Conservation (phyloP, 2,797 vertebrate genomes). For the Xerus rutilus region DNA sequence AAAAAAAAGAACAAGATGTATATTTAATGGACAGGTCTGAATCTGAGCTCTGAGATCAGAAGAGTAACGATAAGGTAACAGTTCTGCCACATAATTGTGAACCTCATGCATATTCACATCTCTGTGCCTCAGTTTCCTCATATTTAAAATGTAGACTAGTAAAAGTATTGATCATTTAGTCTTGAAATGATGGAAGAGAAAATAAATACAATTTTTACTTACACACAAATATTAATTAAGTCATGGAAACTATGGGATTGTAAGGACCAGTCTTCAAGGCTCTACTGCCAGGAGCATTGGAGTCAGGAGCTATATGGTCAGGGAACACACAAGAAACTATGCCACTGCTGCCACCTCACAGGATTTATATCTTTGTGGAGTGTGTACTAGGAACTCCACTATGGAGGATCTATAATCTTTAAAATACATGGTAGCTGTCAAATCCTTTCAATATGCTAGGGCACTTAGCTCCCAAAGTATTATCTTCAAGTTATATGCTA, state of each 20-base stretch:
- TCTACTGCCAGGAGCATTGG: background rate
- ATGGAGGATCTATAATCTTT: background rate
- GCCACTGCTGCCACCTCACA: background rate
- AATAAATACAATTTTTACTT: background rate
- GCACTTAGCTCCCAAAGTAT: background rate
- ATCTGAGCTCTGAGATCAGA: background rate
- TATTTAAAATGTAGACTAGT: background rate
- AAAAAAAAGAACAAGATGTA: background rate
- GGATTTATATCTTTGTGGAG: background rate
- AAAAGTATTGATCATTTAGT: background rate
- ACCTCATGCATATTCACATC: background rate
- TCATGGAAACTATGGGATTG: background rate
- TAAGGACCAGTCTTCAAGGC: background rate
- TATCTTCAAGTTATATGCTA: background rate
- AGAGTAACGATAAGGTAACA: background rate
- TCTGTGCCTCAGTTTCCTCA: background rate
- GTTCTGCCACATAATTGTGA: background rate
- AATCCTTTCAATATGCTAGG: background rate
- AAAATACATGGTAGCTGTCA: background rate
- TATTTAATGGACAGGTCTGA: background rate
- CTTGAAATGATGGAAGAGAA: background rate
- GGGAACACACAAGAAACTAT: background rate
- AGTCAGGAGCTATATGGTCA: background rate
- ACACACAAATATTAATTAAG: background rate
- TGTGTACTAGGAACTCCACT: background rate